A percentile compares a stretch with the other conserved stretches of the same genome.
phyloP scores from a whole-genome alignment of 2,888 invertebrate species.

The Horisme vitalbata region DNA sequence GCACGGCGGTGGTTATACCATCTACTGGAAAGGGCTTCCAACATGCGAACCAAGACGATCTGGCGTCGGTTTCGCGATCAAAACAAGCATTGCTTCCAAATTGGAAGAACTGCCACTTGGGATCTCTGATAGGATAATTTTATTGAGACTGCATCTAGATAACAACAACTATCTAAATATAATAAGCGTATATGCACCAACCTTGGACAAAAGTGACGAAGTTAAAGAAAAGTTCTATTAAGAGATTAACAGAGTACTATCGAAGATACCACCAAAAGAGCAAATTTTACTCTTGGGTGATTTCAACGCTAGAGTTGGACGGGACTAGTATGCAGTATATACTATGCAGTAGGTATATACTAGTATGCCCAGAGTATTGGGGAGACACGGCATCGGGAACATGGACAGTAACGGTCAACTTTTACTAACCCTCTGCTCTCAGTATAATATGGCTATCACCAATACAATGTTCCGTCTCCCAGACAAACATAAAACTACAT shows the following conservation, averaged over 20 bases:
- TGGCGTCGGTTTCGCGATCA: conserved; percentile 32
- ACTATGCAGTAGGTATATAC: too few relatives aligned
- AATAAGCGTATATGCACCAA: conserved; percentile 39
- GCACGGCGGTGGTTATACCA: conserved; percentile 22
- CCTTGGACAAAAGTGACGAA: conserved; percentile 27
- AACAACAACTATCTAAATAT: conserved; percentile 33
- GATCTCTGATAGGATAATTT: background rate
- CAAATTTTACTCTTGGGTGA: conserved; percentile 14
- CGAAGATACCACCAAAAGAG: background rate
- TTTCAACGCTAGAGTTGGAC: conserved; percentile 4
- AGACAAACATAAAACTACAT: conserved; percentile 35
- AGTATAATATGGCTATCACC: conserved; percentile 26
- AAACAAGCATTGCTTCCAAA: conserved; percentile 6
- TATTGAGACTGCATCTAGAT: conserved; percentile 12
- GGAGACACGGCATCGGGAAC: conserved; percentile 36
- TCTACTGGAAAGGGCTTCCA: conserved; percentile 31
- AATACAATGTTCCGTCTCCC: conserved; percentile 37
- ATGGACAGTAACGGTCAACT: conserved; percentile 37
- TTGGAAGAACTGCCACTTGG: conserved; percentile 18
- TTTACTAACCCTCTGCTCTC: conserved; percentile 32
- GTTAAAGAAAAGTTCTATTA: conserved; percentile 34
- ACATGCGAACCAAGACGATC: conserved; percentile 18
- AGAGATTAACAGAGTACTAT: conserved; percentile 24
- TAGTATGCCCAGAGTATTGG: conserved; percentile 32
- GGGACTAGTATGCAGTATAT: conserved; percentile 21